A percentile compares a stretch with the other conserved stretches of the same genome.
Conservation (phyloP, 64 coral and sea anemone genomes). For the Pachyseris speciosa region DNA sequence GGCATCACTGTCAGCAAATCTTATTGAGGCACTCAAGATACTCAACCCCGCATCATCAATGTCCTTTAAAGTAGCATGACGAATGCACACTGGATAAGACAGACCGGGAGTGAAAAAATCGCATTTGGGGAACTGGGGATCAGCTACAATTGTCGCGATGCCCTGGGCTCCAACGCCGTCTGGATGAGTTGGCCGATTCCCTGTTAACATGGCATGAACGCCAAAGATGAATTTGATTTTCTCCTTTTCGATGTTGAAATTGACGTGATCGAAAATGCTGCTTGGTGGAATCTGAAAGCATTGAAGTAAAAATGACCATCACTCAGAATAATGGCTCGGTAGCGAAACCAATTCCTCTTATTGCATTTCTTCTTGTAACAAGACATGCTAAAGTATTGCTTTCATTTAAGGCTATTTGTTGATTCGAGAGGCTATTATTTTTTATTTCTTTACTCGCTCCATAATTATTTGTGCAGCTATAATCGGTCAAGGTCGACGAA, state of each 20-base stretch:
- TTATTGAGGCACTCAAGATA: constrained; percentile 65
- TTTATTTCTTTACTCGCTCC: no score
- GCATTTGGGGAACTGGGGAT: constrained; percentile 70
- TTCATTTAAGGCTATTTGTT: no score
- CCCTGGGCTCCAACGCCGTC: constrained; percentile 66
- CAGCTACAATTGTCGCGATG: constrained; percentile 48
- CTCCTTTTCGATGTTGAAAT: constrained; percentile 2
- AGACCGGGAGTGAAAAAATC: constrained; percentile 78
- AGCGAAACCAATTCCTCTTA: no score
- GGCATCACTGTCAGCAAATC: constrained; percentile 77
- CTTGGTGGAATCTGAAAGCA: not conserved
- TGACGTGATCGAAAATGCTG: constrained; percentile 35
- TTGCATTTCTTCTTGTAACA: no score
- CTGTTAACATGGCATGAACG: constrained; percentile 8
- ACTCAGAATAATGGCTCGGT: not conserved
- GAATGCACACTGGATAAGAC: constrained; percentile 76
- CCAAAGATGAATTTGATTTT: constrained; percentile 76
- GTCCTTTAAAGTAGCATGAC: constrained; percentile 55
- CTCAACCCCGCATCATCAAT: constrained; percentile 66
- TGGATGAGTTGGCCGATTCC: constrained; percentile 66
- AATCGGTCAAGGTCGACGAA: no score
- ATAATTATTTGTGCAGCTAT: no score
- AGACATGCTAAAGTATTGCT: no score
- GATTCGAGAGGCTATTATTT: no score
- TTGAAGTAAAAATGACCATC: no score